Evolutionary conservation across 2,888 invertebrate species (phyloP).

Genomic region (Drosophila sordidapex): DNA sequence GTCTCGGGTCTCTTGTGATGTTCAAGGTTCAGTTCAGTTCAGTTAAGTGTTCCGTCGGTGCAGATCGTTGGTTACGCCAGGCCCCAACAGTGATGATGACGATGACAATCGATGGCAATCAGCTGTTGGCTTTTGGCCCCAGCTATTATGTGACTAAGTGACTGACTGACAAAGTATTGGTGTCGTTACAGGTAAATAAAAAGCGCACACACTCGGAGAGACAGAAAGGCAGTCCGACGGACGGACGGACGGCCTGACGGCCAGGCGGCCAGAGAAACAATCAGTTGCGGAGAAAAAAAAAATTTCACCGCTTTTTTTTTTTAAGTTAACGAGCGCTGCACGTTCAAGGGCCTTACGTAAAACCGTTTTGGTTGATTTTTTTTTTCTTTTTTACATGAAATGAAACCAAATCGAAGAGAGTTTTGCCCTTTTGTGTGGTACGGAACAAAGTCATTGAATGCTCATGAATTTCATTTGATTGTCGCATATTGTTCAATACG

Average conservation of each 20-base stretch:
- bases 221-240: constrained; percentile 1
- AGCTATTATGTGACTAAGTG: constrained; percentile 67
- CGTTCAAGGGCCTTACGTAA: constrained; percentile 77
- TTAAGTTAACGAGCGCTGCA: constrained; percentile 71
- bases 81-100: constrained; percentile 6
- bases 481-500: constrained; percentile 61
- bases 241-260: neutral
- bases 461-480: constrained; percentile 61
- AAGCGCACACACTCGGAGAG: constrained; percentile 30
- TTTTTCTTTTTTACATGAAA: constrained; percentile 28
- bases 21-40: constrained; percentile 29
- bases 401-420: constrained; percentile 46
- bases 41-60: constrained; percentile 15
- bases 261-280: constrained; percentile 33
- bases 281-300: constrained; percentile 55
- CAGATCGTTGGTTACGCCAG: constrained; percentile 32
- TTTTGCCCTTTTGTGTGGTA: constrained; percentile 67
- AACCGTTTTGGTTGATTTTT: constrained; percentile 23
- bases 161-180: constrained; percentile 49
- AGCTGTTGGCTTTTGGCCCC: constrained; percentile 45
- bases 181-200: constrained; percentile 58
- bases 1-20: constrained; percentile 3
- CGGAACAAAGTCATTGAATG: constrained; percentile 47
- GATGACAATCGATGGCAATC: constrained; percentile 46
- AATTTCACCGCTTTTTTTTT: constrained; percentile 63